Evolutionary conservation across 2,797 vertebrate species (phyloP).

Genomic region (Tokudaia tokunoshimensis): DNA sequence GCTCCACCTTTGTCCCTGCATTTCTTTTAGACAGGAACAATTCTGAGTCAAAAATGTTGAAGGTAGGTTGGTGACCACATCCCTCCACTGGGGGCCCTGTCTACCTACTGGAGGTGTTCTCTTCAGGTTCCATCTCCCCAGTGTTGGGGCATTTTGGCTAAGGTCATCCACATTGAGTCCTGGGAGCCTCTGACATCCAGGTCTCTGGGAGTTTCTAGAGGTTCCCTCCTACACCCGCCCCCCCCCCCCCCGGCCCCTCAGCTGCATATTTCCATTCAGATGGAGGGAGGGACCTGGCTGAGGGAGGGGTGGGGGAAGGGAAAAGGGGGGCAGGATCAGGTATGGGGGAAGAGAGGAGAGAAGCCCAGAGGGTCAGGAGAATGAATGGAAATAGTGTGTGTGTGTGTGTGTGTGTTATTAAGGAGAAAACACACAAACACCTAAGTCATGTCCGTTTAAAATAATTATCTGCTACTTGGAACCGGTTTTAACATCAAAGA

Average conservation of each 20-base stretch:
- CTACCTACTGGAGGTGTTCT: background rate
- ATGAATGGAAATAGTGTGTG: background rate
- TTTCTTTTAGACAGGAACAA: background rate
- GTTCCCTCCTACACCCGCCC: no score
- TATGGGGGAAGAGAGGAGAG: background rate
- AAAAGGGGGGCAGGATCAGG: background rate
- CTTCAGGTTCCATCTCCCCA: background rate
- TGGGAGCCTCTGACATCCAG: background rate
- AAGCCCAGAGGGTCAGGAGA: background rate
- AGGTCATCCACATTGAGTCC: background rate
- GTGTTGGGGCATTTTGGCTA: background rate
- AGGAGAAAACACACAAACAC: background rate
- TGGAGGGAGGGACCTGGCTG: background rate
- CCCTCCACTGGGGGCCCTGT: background rate
- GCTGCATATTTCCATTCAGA: background rate
- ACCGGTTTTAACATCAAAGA: slow-evolving; percentile 4
- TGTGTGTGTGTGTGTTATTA: background rate
- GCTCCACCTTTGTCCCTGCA: background rate
- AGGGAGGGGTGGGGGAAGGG: background rate
- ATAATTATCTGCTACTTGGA: slow-evolving; percentile 50
- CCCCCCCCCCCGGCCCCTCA: no score
- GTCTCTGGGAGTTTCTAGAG: background rate
- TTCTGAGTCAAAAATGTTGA: background rate
- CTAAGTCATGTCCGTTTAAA: background rate
- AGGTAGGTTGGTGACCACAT: background rate